Evolutionary conservation across 1,140 invertebrate species (phyloP), one percentile per base, ranked within the genome.

Genomic region (Drosophila ironensis): DNA sequence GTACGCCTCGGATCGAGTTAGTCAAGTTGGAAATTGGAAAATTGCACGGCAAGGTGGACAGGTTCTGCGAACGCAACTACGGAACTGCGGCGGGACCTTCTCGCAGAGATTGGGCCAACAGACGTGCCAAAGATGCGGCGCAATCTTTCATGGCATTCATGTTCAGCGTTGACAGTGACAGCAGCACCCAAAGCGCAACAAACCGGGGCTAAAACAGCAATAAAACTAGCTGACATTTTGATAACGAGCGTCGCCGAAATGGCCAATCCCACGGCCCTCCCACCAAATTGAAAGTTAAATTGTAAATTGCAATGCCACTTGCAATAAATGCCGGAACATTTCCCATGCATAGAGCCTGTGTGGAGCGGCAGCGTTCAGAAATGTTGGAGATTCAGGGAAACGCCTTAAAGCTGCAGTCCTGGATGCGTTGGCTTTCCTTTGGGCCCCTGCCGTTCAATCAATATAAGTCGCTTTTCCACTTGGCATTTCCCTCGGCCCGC

Each of bases 21-120:
- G 72, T 54, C 74, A 64, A 80, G 73, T 77, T 80, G 71, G 76
- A 76, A 81, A 81, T 81, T 76, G 77, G 77, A 76, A 81, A 81
- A 81, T 81, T 81, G 77, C 77, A 82, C 60, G 46, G 27, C 69
- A 66, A 38, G 59, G 48, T 53, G 54, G 48, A 37, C 47, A 30
- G 54, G 54, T 59, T 28, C 3, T 1, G 8, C 28, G 20, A 22
- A 22, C n/a, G n/a, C n/a, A n/a, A n/a, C n/a, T n/a, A n/a, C n/a
- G n/a, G n/a, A n/a, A n/a, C n/a, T n/a, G 9, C 9, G 2, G 25
- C 1, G 28, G 28, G 28, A n/a, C 1, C 9, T 30, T 14, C 30
- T 37, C 14, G 8, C 2, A 16, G 22, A 12, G 12, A 51, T 37
- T 37, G 5, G 33, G 46, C 28, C 28, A 44, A 33, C 42, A 54